Evolutionary conservation across 2,888 invertebrate genomes (phyloP).

Genomic region (Pyrocoelia pectoralis): DNA sequence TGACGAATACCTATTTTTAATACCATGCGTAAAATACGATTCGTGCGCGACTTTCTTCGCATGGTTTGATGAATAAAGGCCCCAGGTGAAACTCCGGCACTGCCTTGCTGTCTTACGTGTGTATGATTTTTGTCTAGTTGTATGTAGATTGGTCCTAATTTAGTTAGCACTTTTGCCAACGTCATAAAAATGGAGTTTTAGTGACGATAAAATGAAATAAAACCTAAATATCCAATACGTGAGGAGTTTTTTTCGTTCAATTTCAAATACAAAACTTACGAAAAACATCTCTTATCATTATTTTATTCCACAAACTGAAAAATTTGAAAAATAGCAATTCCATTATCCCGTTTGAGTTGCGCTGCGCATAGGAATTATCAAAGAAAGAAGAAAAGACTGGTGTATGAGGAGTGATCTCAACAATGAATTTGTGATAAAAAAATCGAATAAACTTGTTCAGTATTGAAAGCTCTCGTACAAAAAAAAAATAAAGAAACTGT

Average conservation of each 20-base stretch:
- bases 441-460: constrained; percentile 33
- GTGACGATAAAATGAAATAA: not conserved
- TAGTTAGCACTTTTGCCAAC: not conserved
- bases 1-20: too few relatives aligned
- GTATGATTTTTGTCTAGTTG: too few relatives aligned
- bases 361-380: constrained; percentile 18
- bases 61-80: too few relatives aligned
- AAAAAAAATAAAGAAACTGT: constrained; percentile 15
- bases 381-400: constrained; percentile 45
- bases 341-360: not conserved
- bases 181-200: not conserved
- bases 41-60: too few relatives aligned
- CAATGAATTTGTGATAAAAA: constrained; percentile 43
- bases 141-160: not conserved
- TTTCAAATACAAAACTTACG: constrained; percentile 1
- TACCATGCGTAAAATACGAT: too few relatives aligned
- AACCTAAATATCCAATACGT: not conserved
- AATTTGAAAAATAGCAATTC: not conserved
- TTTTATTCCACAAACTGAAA: not conserved
- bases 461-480: constrained; percentile 32
- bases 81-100: too few relatives aligned
- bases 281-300: not conserved
- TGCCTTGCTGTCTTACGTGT: too few relatives aligned
- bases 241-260: not conserved
- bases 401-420: constrained; percentile 41